Evolutionary conservation across 1,140 invertebrate species (phyloP).

Genomic region (Andrena cerasifolii): DNA sequence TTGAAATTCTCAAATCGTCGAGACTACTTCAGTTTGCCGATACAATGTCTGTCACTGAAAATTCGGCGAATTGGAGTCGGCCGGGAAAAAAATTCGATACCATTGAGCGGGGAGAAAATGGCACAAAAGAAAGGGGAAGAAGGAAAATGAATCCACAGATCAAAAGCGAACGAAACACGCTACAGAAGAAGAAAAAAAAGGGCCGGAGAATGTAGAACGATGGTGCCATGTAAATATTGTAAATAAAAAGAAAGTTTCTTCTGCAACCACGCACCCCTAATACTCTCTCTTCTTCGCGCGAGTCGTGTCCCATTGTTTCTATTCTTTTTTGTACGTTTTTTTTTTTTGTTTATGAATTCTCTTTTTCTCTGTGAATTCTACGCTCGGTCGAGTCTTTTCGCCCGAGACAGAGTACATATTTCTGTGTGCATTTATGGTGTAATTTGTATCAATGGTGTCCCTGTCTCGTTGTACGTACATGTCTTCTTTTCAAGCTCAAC

Average conservation of each 20-base stretch:
- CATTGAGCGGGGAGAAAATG: neutral
- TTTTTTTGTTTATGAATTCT: conserved; percentile 18
- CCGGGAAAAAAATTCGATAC: neutral
- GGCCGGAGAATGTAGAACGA: neutral
- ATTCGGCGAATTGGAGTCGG: neutral
- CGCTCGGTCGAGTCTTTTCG: conserved; percentile 12
- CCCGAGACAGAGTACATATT: conserved; percentile 4
- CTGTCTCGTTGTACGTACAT: conserved; percentile 15
- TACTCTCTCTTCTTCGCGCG: conserved; percentile 54
- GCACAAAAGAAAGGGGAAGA: neutral
- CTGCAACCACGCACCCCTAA: conserved; percentile 14
- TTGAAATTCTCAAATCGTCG: neutral
- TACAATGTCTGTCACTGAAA: no score
- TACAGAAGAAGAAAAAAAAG: neutral
- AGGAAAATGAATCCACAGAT: neutral
- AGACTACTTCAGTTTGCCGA: neutral
- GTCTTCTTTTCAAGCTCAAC: conserved; percentile 30
- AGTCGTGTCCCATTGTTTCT: conserved; percentile 71
- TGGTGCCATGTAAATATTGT: conserved; percentile 68
- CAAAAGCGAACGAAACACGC: neutral
- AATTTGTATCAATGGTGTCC: conserved; percentile 25
- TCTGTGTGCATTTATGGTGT: conserved; percentile 39
- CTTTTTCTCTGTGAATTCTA: conserved; percentile 11
- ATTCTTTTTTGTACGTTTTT: conserved; percentile 3
- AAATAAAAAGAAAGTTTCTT: conserved; percentile 66